Conservation (phyloP, 2,888 invertebrate genomes). For the Amphipyra berbera region DNA sequence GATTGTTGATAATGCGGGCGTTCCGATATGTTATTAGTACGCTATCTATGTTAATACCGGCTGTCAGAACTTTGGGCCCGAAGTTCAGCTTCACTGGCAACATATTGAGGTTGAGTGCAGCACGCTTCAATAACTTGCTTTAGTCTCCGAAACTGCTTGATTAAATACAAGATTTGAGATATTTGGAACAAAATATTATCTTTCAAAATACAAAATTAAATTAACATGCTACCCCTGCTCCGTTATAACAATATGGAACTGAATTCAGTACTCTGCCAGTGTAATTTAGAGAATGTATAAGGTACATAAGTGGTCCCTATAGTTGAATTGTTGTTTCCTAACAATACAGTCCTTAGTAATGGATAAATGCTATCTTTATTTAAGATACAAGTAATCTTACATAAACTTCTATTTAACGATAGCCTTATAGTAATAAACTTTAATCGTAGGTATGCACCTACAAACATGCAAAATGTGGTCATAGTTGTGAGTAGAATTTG, state of each 20-base stretch:
- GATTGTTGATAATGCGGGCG: conserved; percentile 61
- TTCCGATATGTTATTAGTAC: conserved; percentile 58
- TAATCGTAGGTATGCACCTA: conserved; percentile 17
- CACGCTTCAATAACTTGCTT: conserved; percentile 53
- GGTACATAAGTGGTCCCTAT: no score
- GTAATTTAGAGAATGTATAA: neutral
- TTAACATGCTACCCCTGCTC: neutral
- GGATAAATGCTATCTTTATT: conserved; percentile 9
- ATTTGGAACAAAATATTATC: conserved; percentile 16
- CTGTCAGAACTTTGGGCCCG: conserved; percentile 26
- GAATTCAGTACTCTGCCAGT: neutral
- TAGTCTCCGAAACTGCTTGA: conserved; percentile 46
- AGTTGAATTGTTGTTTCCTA: neutral
- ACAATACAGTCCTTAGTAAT: conserved; percentile 13
- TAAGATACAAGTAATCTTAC: conserved; percentile 24
- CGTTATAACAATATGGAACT: neutral
- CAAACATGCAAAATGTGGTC: conserved; percentile 43
- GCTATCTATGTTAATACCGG: conserved; percentile 51
- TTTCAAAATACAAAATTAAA: neutral
- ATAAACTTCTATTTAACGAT: conserved; percentile 25
- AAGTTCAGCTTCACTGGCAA: conserved; percentile 48
- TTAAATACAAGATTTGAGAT: conserved; percentile 39
- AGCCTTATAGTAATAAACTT: conserved; percentile 31
- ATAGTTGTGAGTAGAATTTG: conserved; percentile 44
- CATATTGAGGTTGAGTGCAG: conserved; percentile 45